A percentile compares a stretch with the other conserved stretches of the same genome.
Evolutionary conservation across 2,797 vertebrate genomes (phyloP).

Genomic region (Capromys pilorides): DNA sequence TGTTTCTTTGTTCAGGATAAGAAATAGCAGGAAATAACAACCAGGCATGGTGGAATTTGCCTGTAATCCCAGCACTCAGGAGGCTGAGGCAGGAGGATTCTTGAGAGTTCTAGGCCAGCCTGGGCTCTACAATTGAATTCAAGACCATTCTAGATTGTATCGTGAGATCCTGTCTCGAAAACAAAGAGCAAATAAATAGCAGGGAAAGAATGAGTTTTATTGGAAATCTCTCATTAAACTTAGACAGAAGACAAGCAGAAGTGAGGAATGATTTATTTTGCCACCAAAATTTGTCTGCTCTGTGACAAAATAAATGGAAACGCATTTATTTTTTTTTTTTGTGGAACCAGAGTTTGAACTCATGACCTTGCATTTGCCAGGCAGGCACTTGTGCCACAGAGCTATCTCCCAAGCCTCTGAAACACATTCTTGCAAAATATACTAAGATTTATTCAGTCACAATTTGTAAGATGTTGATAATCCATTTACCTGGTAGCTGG

Average conservation of each 20-base stretch:
- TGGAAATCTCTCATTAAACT: neutral
- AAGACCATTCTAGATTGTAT: neutral
- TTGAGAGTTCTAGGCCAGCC: neutral
- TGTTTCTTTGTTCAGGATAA: neutral
- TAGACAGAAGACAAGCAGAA: neutral
- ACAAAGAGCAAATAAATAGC: neutral
- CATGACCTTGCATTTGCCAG: too few species aligned
- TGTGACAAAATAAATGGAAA: neutral
- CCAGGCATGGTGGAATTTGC: too few species aligned
- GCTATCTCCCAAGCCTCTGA: too few species aligned
- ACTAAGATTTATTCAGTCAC: constrained; percentile 17
- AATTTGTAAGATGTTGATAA: constrained; percentile 29
- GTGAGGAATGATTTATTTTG: neutral
- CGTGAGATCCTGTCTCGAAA: neutral
- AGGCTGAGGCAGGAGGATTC: neutral
- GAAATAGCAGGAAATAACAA: neutral
- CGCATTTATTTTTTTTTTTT: too few species aligned
- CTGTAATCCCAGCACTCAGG: neutral
- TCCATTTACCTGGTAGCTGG: neutral
- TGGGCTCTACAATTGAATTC: neutral
- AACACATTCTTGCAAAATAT: neutral
- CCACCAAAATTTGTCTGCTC: neutral
- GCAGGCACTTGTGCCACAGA: too few species aligned
- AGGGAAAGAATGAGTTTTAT: neutral
- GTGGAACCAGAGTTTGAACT: too few species aligned